Evolutionary conservation across 2,113 vertebrate species (phyloP), one percentile per base, ranked within the genome.

Genomic region (Pagrus major): DNA sequence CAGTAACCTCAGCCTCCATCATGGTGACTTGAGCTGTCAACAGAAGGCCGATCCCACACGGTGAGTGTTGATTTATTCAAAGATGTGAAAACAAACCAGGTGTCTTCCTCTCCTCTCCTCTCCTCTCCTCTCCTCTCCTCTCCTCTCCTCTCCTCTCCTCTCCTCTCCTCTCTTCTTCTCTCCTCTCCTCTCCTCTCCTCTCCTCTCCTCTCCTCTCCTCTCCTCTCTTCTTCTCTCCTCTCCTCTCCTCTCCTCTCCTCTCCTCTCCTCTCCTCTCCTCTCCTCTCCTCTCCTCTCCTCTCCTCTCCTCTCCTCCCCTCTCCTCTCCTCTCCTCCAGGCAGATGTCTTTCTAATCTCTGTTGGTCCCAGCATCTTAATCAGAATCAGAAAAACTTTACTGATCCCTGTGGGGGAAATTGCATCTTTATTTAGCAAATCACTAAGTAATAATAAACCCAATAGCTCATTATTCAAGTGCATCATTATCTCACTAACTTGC

Each of bases 21-120:
- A 46, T 59, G 88, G 80, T 92, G 92, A 94, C 84, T 89, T 65
- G 74, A 91, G 88, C 87, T 93, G 91, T 93, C 92, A 93, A 88
- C 91, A 92, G 88, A 91, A 86, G 93, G 87, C 47, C 58, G 59
- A 80, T 91, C 88, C 83, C 81, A 89, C 85, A 87, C 55, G 44
- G 60, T 23, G 76, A 85, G 84, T 92, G 91, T 90, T 93, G 92
- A 94, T 71, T 91, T 84, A 90, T 90, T 84, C 83, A 52, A 82
- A 89, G 88, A 92, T 71, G 71, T 76, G 58, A 84, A 92, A 92
- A 93, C 86, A 93, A 93, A 86, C 90, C 71, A 77, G 85, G 85
- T 89, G 85, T 81, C 79, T 25, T 29, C 41, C 64, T 72, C 58
- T 79, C 59, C 33, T 73, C 78, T 59, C 51, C 20, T 29, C 41